Base-by-base conservation (phyloP, 2,888 invertebrate species). In the Oasisia sp. region DNA sequence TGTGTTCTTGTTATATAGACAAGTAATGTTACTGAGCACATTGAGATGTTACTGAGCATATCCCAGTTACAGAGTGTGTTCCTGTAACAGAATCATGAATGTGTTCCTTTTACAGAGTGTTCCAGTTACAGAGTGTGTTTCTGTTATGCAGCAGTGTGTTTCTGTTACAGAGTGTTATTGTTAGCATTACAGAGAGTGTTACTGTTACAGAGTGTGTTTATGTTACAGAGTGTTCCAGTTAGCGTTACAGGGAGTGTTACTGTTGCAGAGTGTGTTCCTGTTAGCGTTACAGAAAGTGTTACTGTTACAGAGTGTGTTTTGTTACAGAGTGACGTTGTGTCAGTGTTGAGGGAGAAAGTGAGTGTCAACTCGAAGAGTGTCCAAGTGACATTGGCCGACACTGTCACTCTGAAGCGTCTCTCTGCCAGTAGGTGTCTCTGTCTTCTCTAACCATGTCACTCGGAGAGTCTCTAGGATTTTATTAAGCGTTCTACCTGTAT, bases 361-460 rank as follows among this genome's bases (percentile, higher is more conserved):
- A 74, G 27, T 74, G 74, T 74, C 74, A 74, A 74, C 74, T 74
- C 74, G 7, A 74, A 74, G 74, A 74, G 74, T n/a, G n/a, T 74
- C 74, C 91, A 91, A 74, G 91, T 91, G 32, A 56, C 32, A 32
- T 89, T 91, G 3, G 91, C 89, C 19, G 74, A 91, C 32, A 32
- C 19, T 19, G n/a, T 38, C 91, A 91, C 91, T 14, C 58, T 91
- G 32, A 32, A 74, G 32, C 91, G 58, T 12, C 91, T 91, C 58
- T 14, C 91, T 58, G 58, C 91, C 32, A 74, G 91, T 91, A 74
- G 58, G 91, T 56, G 32, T 74, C 74, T 74, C 74, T 74, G 74
- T 74, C 50, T 50, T 50, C 50, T 50, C 12, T 50, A 12, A 11
- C 14, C 50, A 11, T 9, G 50, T 50, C 9, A 9, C 14, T 50